Base-by-base conservation (phyloP, 2,113 vertebrate species). In the Meles meles region DNA sequence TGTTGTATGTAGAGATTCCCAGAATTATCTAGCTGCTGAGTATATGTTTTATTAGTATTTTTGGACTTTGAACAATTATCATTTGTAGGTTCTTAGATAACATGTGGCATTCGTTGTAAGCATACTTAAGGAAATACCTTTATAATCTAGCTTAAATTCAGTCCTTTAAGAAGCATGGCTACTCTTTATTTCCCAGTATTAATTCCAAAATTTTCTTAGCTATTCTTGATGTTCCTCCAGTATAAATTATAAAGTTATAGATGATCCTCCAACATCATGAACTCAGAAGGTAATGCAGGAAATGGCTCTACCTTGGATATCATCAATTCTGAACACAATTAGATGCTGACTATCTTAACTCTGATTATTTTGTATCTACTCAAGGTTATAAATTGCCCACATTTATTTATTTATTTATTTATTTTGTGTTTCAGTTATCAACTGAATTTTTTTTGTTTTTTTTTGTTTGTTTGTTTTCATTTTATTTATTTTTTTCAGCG, bases 281-380 rank as follows among this genome's bases (percentile, higher is more conserved):
- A 93, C 79, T 85, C 47, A 83, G 11, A 96, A 83, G 25, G 90
- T 88, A 92, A 72, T 92, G 15, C 29, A 76, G 5, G 21, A 79
- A 88, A 82, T 91, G 11, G 6, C 18, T 89, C 39, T 27, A 80
- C 21, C 27, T 72, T 55, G 12, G 42, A 59, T 86, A 74, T 67
- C 93, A 39, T 77, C 91, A 96, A 85, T 93, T 96, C 47, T 96
- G 86, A 95, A 81, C 55, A 95, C 21, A 97, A 55, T 92, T 94
- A 79, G 31, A 92, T 83, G 72, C 11, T 52, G 59, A 83, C 18
- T 42, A 2, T 83, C 29, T 85, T 92, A 72, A 86, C 25, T 93
- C 44, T 95, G 67, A 95, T 92, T 84, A 71, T 83, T 93, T 94
- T 93, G 18, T 94, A 7, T 39, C 34, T 91, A 6, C 81, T 29